phyloP scores from a whole-genome alignment of 1,140 invertebrate genomes.

The Drosophila parabipectinata region DNA sequence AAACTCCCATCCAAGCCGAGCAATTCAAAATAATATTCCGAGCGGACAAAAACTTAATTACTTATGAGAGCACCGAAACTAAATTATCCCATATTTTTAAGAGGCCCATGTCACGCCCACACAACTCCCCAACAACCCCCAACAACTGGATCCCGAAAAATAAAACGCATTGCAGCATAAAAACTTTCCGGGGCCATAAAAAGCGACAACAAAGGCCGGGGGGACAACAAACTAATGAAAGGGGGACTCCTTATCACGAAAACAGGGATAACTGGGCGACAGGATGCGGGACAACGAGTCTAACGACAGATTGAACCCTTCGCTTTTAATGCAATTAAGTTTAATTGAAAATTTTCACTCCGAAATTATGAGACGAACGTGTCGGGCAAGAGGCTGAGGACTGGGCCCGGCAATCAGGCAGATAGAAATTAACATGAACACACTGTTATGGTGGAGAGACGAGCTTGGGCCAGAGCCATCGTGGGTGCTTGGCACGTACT shows the following conservation, averaged over 20 bases:
- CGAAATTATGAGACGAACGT: constrained; percentile 79
- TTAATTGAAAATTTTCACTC: constrained; percentile 83
- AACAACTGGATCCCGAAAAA: constrained; percentile 19
- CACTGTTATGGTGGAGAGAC: constrained; percentile 29
- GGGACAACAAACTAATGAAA: constrained; percentile 46
- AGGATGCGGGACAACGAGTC: constrained; percentile 36
- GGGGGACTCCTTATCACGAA: constrained; percentile 23
- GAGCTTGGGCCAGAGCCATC: constrained; percentile 12
- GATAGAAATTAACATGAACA: constrained; percentile 80
- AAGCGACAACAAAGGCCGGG: constrained; percentile 54
- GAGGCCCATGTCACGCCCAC: constrained; percentile 19
- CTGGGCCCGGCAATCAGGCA: constrained; percentile 63
- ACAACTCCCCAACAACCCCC: background rate
- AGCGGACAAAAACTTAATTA: constrained; percentile 36
- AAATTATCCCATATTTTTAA: constrained; percentile 59
- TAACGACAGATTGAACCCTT: constrained; percentile 82
- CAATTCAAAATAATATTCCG: constrained; percentile 52
- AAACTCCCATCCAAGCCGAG: constrained; percentile 12
- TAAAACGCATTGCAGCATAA: constrained; percentile 66
- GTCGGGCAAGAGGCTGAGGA: constrained; percentile 37
- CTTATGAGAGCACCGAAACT: constrained; percentile 45
- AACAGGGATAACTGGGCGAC: constrained; percentile 27
- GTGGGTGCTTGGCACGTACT: constrained; percentile 72
- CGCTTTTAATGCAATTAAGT: constrained; percentile 83
- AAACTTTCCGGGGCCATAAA: constrained; percentile 65